Conservation (phyloP, 2,797 vertebrate genomes). For the Macrochelys suwanniensis region DNA sequence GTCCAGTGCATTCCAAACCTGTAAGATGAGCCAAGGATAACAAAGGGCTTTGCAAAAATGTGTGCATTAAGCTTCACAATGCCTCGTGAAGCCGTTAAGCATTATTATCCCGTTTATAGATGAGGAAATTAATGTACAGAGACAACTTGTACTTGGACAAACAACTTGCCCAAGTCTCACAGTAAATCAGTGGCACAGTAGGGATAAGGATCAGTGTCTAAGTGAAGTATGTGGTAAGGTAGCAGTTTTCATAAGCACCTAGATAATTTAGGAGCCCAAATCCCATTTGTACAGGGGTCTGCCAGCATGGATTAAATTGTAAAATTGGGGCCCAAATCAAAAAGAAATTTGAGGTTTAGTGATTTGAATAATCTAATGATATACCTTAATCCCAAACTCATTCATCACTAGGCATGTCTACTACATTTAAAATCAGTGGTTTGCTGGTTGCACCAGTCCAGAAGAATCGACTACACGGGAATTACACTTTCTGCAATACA, state of each 20-base stretch:
- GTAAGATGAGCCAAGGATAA: background rate
- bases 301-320: background rate
- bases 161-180: background rate
- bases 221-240: background rate
- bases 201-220: background rate
- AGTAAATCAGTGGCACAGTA: background rate
- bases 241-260: background rate
- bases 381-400: background rate
- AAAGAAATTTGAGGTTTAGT: background rate
- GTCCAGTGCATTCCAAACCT: background rate
- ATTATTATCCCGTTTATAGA: background rate
- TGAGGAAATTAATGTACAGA: background rate
- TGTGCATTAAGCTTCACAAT: background rate
- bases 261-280: background rate
- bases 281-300: background rate
- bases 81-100: background rate
- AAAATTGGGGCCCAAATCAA: background rate
- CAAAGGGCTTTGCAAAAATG: background rate
- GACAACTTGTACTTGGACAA: background rate
- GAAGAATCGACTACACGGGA: background rate
- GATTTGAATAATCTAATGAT: background rate
- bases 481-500: background rate
- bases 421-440: slow-evolving; percentile 4
- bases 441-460: background rate
- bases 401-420: background rate